Evolutionary conservation across 2,888 invertebrate species (phyloP).

Genomic region (Caenorhabditis zanzibari): DNA sequence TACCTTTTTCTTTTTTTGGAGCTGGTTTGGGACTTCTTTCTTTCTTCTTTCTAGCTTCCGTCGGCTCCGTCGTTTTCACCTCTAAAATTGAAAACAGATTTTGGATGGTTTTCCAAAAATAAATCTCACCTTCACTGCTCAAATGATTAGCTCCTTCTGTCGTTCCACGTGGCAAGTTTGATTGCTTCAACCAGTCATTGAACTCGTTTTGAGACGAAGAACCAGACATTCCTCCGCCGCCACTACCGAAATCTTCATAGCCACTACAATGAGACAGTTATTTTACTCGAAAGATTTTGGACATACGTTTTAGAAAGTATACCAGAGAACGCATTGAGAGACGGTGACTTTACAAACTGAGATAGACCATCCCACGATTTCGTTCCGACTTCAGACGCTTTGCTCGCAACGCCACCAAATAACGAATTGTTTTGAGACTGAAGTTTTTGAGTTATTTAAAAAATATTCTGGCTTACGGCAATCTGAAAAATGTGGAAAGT

Average conservation of each 20-base stretch:
- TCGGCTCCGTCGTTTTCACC: slow-evolving; percentile 16
- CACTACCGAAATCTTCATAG: slow-evolving; percentile 62
- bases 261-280: slow-evolving; percentile 30
- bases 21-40: slow-evolving; percentile 53
- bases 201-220: slow-evolving; percentile 63
- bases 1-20: slow-evolving; percentile 36
- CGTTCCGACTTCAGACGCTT: slow-evolving; percentile 80
- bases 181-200: slow-evolving; percentile 63
- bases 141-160: slow-evolving; percentile 62
- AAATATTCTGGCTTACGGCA: no score
- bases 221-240: slow-evolving; percentile 56
- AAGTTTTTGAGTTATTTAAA: neutral
- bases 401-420: slow-evolving; percentile 74
- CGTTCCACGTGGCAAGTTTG: slow-evolving; percentile 65
- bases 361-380: slow-evolving; percentile 80
- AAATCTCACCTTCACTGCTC: slow-evolving; percentile 48
- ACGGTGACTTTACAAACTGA: slow-evolving; percentile 82
- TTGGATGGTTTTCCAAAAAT: neutral
- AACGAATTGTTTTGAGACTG: slow-evolving; percentile 71
- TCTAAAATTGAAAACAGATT: slow-evolving; percentile 1
- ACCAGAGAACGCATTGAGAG: slow-evolving; percentile 78
- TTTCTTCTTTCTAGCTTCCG: slow-evolving; percentile 50
- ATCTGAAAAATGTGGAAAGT: neutral
- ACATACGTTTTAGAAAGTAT: slow-evolving; percentile 61
- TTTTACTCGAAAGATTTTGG: neutral